Conservation (phyloP, 2,113 vertebrate species). For the Apistogramma diplotaenia region DNA sequence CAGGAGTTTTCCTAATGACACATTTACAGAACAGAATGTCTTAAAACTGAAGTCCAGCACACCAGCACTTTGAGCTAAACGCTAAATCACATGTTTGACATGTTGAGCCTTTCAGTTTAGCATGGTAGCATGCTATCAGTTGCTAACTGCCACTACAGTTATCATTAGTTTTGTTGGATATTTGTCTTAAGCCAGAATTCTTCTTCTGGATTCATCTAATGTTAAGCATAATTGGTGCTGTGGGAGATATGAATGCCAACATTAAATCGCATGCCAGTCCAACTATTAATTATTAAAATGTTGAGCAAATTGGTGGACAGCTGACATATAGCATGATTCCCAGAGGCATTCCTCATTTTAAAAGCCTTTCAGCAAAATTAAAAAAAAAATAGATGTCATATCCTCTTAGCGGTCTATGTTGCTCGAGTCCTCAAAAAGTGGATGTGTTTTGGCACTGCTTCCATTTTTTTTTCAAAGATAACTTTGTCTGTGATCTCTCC, state of each 20-base stretch:
- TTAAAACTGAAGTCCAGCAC: not conserved
- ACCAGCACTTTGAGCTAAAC: not conserved
- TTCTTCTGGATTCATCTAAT: not conserved
- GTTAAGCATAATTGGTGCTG: not conserved
- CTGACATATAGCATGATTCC: not conserved
- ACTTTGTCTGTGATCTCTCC: slow-evolving; percentile 21
- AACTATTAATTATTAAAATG: not conserved
- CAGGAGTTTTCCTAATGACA: not conserved
- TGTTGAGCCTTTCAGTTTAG: not conserved
- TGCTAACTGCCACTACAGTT: not conserved
- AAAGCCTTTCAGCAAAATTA: not conserved
- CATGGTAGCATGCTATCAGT: not conserved
- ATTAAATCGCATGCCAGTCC: not conserved
- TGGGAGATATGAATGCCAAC: not conserved
- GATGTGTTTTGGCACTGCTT: not conserved
- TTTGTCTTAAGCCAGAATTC: not conserved
- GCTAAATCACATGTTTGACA: not conserved
- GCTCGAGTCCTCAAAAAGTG: not conserved
- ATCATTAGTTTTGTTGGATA: not conserved
- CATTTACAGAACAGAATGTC: not conserved
- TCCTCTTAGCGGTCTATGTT: not conserved
- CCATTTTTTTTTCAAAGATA: slow-evolving; percentile 14
- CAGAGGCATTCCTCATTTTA: not conserved
- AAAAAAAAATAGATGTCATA: not conserved
- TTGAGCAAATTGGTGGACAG: not conserved